Evolutionary conservation across 2,888 invertebrate species (phyloP).

Genomic region (Apamea anceps): DNA sequence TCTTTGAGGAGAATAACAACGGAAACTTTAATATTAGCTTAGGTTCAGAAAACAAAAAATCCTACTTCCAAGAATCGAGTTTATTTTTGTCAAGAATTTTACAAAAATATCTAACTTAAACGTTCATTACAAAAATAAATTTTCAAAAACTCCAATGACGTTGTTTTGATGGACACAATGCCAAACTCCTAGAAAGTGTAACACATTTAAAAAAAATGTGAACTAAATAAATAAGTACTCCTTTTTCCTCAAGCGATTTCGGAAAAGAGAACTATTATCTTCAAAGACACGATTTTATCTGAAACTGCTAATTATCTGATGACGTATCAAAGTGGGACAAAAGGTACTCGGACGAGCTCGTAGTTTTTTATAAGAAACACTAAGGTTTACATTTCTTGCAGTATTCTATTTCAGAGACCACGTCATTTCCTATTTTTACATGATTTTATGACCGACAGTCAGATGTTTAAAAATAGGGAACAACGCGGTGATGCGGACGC

Average conservation of each 20-base stretch:
- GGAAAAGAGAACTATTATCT: constrained; percentile 48
- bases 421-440: constrained; percentile 36
- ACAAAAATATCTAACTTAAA: not conserved
- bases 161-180: not conserved
- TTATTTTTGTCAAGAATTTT: not conserved
- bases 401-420: constrained; percentile 13
- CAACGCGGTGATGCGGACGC: constrained; percentile 14
- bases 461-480: constrained; percentile 34
- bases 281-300: constrained; percentile 60
- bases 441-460: constrained; percentile 39
- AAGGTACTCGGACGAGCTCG: constrained; percentile 56
- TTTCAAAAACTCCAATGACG: not conserved
- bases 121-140: not conserved
- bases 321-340: constrained; percentile 53
- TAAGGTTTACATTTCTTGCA: constrained; percentile 13
- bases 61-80: not conserved
- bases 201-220: constrained; percentile 13
- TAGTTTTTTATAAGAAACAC: constrained; percentile 30
- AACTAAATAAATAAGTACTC: constrained; percentile 28
- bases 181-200: not conserved
- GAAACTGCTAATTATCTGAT: constrained; percentile 57
- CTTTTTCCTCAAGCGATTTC: constrained; percentile 47
- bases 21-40: not conserved
- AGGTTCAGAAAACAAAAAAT: not conserved
- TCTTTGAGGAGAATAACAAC: constrained; percentile 14